Base-by-base conservation (phyloP, 1,140 invertebrate species). In the Tenebrio molitor region DNA sequence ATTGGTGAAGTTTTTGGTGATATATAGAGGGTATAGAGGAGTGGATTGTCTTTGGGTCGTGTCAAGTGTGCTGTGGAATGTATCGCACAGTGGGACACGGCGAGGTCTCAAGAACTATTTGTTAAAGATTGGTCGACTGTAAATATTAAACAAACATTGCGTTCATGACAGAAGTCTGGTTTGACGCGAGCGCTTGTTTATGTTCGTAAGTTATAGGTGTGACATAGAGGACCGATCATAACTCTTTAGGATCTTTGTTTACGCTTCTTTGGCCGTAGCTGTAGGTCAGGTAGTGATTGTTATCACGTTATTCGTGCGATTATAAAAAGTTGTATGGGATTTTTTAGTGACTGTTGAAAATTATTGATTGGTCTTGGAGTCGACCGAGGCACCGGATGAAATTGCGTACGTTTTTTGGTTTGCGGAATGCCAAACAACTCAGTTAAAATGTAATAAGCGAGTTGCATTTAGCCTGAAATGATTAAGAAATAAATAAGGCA, bases 61-160 rank as follows among this genome's bases (percentile, higher is more conserved):
- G 53, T 62, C 16, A 14, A 23, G 21, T 62, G 21, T 62, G 29
- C 21, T 14, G 53, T 23, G 19, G 19, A 62, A 62, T 12, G 36
- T 12, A 39, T 39, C 36, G n/a, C n/a, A 39, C 21, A 62, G 19
- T 62, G 21, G 53, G 29, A 29, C 21, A 25, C 15, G n/a, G 16
- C 10, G 19, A 62, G 12, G 17, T 62, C 21, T 62, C 17, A 19
- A 25, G 21, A 62, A 12, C n/a, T 41, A 66, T 66, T 65, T 66
- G 41, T 66, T 66, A 42, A 23, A 66, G 36, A 41, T 42, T 66
- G 64, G 64, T 44, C 71, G 71, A 73, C 65, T 62, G 53, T 73
- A 73, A 73, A 73, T 73, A 73, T 73, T 69, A 73, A 69, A 62
- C 65, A 73, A 73, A 73, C 71, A 73, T 73, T 68, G 71, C 50